Evolutionary conservation across 2,113 vertebrate species (phyloP), one percentile per base, ranked within the genome.

Genomic region (Calidris pugnax): DNA sequence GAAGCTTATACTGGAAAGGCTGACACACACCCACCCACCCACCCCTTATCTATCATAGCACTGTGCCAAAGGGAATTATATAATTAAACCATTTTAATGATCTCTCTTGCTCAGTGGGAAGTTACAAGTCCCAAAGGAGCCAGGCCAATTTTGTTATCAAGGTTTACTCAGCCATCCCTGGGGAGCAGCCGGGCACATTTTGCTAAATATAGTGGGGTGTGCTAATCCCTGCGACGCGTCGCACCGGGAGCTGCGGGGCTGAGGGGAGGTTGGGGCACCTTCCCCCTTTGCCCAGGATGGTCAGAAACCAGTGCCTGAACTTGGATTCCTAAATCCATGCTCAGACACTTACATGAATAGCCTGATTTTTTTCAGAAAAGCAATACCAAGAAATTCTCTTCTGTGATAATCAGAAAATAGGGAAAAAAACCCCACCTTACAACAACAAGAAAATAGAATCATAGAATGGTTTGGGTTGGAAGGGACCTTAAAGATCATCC

Each of bases 91-190:
- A 60, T 48, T 81, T 66, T 90, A 59, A 88, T 68, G 67, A 91
- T 97, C 78, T 94, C 94, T 96, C 10, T 85, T 76, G 55, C 66
- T 93, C 86, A 69, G 76, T 89, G 87, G 87, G 97, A 83, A 95
- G 76, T 82, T 97, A 77, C 63, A 95, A 92, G 51, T 71, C 93
- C 86, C 96, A 62, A 51, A 97, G 96, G 94, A 91, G 47, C 64
- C 63, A 87, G 62, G 88, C 71, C 71, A 95, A 81, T 62, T 85
- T 72, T 81, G 74, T 97, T 98, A 97, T 98, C 96, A 88, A 71
- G n/a, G 69, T 96, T 97, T 98, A 93, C 79, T 91, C 93, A 97
- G 91, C 55, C 72, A 69, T 91, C 60, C 80, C 85, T 93, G 89
- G 69, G 66, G 96, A 97, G 66, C 62, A 67, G 75, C 0, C 56